phyloP scores from a whole-genome alignment of 1,140 invertebrate species.

The Drusus annulatus region DNA sequence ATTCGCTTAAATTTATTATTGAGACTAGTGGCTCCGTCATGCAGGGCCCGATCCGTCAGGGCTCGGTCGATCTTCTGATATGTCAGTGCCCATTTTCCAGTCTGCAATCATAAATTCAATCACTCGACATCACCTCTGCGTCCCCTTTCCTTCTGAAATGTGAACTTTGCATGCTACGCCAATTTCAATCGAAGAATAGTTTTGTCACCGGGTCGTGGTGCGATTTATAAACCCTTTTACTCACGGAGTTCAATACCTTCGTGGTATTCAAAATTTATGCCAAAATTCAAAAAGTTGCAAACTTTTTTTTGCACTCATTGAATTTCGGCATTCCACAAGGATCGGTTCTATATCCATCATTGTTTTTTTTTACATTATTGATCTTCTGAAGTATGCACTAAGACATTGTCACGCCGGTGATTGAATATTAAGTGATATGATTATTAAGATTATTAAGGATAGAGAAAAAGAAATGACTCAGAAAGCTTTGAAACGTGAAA shows the following conservation, averaged over 20 bases:
- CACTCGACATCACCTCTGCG: constrained; percentile 14
- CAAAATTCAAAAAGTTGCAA: too few relatives aligned
- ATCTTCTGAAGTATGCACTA: too few relatives aligned
- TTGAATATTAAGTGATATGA: too few relatives aligned
- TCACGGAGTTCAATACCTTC: background rate
- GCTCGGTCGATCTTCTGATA: constrained; percentile 6
- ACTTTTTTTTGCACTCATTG: too few relatives aligned
- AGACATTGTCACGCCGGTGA: too few relatives aligned
- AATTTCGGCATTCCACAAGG: too few relatives aligned
- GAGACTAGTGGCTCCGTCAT: background rate
- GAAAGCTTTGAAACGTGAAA: too few relatives aligned
- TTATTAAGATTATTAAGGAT: too few relatives aligned
- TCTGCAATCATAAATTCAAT: constrained; percentile 42
- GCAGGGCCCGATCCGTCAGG: constrained; percentile 15
- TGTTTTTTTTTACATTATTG: too few relatives aligned
- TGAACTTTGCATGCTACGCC: constrained; percentile 21
- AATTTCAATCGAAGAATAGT: constrained; percentile 36
- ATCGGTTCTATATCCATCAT: too few relatives aligned
- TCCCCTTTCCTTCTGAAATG: background rate
- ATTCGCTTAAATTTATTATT: constrained; percentile 38
- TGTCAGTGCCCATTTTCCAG: constrained; percentile 35
- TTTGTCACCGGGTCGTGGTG: constrained; percentile 8
- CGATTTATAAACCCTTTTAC: constrained; percentile 19
- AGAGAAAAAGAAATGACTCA: too few relatives aligned
- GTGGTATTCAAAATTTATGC: too few relatives aligned